Conservation (phyloP, 2,113 vertebrate species). For the Semnornis frantzii region DNA sequence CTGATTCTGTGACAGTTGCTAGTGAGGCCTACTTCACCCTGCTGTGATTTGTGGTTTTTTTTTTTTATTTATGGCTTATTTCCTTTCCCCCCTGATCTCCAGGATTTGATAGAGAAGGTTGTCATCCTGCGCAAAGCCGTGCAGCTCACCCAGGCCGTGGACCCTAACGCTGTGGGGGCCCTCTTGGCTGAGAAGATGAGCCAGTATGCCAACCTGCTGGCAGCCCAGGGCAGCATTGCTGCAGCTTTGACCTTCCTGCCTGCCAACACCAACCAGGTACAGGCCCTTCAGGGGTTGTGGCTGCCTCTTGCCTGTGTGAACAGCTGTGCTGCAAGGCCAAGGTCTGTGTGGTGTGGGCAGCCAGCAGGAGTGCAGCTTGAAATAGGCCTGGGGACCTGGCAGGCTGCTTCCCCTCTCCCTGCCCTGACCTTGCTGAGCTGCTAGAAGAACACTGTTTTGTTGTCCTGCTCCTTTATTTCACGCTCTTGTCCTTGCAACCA, state of each 20-base stretch:
- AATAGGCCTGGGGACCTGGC: background rate
- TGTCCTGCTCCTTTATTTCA: background rate
- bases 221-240: slow-evolving; percentile 92
- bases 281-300: background rate
- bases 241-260: slow-evolving; percentile 93
- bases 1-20: background rate
- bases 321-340: background rate
- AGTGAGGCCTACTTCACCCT: background rate
- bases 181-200: slow-evolving; percentile 92
- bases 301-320: background rate
- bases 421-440: background rate
- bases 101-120: slow-evolving; percentile 97
- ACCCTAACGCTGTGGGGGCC: slow-evolving; percentile 77
- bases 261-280: slow-evolving; percentile 85
- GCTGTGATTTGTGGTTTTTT: background rate
- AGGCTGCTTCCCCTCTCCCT: background rate
- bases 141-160: slow-evolving; percentile 80
- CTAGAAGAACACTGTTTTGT: background rate
- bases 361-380: background rate
- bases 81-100: background rate
- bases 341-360: rapidly evolving
- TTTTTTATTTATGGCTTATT: no score
- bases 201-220: slow-evolving; percentile 90
- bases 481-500: background rate
- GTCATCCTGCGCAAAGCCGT: slow-evolving; percentile 89